Conservation (phyloP, 2,113 vertebrate species). For the Rhinolophus ferrumequinum region DNA sequence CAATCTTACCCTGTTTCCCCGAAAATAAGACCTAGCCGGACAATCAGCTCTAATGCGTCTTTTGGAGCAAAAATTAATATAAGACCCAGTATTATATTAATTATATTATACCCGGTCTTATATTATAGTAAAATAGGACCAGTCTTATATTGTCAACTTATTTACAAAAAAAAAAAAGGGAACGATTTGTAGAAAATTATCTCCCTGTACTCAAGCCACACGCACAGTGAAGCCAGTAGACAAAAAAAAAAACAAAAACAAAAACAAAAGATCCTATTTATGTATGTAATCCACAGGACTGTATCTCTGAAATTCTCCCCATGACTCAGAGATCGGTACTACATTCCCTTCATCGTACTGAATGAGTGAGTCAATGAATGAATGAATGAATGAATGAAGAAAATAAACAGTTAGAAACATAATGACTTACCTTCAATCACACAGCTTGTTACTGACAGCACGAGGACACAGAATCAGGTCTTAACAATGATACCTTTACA, state of each 20-base stretch:
- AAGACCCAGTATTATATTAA: too few relatives aligned
- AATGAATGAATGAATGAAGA: neutral
- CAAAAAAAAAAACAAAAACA: neutral
- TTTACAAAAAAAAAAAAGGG: constrained; percentile 6
- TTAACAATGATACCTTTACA: neutral
- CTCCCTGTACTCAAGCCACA: constrained; percentile 3
- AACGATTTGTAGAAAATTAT: neutral
- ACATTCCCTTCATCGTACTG: neutral
- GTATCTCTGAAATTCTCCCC: neutral
- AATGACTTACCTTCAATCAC: neutral
- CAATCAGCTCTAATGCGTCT: too few relatives aligned
- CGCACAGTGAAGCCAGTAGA: neutral
- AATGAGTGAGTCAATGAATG: neutral
- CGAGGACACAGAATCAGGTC: neutral
- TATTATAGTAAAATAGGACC: too few relatives aligned
- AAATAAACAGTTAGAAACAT: neutral
- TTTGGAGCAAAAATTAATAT: too few relatives aligned
- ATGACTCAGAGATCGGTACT: neutral
- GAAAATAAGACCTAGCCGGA: too few relatives aligned
- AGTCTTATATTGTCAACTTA: neutral
- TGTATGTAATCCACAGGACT: neutral
- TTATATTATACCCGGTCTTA: too few relatives aligned
- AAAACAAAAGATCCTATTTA: neutral
- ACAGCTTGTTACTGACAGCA: neutral
- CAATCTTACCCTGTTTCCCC: neutral